phyloP scores from a whole-genome alignment of 2,113 vertebrate species.

The Onychorhynchus coronatus region DNA sequence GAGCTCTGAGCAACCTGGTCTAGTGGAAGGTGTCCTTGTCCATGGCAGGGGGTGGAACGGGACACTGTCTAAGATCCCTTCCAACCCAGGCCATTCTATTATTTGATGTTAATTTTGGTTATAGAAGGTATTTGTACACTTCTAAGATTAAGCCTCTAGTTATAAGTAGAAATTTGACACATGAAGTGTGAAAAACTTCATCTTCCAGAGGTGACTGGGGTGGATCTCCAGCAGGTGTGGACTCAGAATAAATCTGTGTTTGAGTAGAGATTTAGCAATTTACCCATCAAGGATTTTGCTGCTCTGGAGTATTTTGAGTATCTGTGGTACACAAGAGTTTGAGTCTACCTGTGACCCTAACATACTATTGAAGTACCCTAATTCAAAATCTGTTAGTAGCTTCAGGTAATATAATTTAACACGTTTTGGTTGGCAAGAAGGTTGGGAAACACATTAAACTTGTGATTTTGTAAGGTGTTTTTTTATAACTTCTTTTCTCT shows the following conservation, averaged over 20 bases:
- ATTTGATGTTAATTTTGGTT: neutral
- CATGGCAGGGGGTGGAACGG: neutral
- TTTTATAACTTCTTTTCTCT: neutral
- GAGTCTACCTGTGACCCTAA: neutral
- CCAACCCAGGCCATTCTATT: neutral
- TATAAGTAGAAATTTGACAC: neutral
- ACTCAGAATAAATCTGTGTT: neutral
- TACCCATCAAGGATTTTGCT: neutral
- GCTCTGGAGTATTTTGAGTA: neutral
- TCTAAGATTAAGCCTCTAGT: neutral
- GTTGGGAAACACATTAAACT: neutral
- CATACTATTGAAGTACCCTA: neutral
- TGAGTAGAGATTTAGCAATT: neutral
- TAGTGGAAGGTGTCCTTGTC: neutral
- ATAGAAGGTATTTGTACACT: neutral
- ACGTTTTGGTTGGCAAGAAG: neutral
- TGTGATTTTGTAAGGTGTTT: neutral
- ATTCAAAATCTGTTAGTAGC: neutral
- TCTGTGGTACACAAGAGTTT: neutral
- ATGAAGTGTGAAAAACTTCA: neutral
- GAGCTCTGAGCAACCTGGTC: neutral
- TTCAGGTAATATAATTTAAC: conserved; percentile 29
- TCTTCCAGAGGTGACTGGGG: neutral
- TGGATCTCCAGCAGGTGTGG: neutral
- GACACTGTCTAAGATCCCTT: neutral